These are phyloP conservation scores for Oreonectes daqikongensis DNA, from an alignment of 2,797 vertebrate species.

Conservation along the genomic window DNA sequence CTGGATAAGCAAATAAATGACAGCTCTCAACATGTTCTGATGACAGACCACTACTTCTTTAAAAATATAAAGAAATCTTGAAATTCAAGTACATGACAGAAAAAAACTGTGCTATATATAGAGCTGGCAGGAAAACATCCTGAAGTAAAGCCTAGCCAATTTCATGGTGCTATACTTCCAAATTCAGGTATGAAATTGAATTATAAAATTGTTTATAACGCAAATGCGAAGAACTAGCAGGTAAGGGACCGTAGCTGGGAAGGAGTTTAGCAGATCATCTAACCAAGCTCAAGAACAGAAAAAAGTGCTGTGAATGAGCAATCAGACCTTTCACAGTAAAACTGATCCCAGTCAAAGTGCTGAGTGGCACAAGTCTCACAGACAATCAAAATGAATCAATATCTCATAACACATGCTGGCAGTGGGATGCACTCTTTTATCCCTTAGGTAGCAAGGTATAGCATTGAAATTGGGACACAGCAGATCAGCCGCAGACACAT, in stretches of 20 bases:
- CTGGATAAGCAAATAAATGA: constrained; percentile 2
- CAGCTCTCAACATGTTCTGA: not conserved
- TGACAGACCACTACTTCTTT: not conserved
- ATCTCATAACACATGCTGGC: constrained; percentile 52
- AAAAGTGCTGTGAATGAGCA: constrained; percentile 68
- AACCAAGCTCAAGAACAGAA: constrained; percentile 29
- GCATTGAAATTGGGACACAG: not conserved
- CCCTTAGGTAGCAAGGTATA: constrained; percentile 18
- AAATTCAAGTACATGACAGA: not conserved
- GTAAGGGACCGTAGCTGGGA: not conserved
- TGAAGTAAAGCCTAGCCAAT: constrained; percentile 9
- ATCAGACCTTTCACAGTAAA: constrained; percentile 68
- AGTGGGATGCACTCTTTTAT: constrained; percentile 40
- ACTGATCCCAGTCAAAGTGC: constrained; percentile 64
- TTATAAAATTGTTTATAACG: constrained; percentile 8
- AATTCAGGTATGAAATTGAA: constrained; percentile 1
- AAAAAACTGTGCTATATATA: not conserved
- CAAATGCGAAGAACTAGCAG: constrained; percentile 1
- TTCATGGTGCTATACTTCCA: constrained; percentile 7
- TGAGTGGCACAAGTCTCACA: constrained; percentile 68
- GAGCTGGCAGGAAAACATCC: constrained; percentile 13
- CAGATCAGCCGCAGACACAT: constrained; percentile 2
- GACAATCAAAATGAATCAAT: constrained; percentile 69
- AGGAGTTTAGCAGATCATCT: not conserved
- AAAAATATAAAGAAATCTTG: not conserved